A percentile compares a stretch with the other conserved stretches of the same genome.
phyloP scores from a whole-genome alignment of 1,140 invertebrate genomes.

The Drosophila micromelanica region DNA sequence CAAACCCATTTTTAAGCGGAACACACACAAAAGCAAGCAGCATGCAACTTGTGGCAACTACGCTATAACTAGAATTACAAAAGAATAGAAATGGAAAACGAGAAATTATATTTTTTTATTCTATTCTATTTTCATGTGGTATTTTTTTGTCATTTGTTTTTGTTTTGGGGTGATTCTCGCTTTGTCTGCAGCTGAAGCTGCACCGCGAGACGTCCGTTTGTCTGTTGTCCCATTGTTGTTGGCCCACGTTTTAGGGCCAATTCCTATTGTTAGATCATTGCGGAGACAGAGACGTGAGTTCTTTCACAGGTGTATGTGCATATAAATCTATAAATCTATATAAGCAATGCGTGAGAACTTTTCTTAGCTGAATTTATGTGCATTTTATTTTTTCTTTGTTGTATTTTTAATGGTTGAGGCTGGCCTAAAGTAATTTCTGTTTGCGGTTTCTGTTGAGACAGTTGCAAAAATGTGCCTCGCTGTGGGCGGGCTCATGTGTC shows the following conservation, averaged over 20 bases:
- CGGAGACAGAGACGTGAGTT: slow-evolving; percentile 59
- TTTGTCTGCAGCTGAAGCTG: slow-evolving; percentile 39
- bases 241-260: slow-evolving; percentile 48
- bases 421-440: slow-evolving; percentile 41
- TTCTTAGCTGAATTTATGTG: slow-evolving; percentile 60
- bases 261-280: slow-evolving; percentile 47
- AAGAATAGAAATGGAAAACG: slow-evolving; percentile 50
- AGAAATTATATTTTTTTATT: slow-evolving; percentile 34
- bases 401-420: not conserved
- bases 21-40: slow-evolving; percentile 41
- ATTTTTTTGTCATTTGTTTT: slow-evolving; percentile 20
- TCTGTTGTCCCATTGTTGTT: slow-evolving; percentile 61
- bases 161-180: slow-evolving; percentile 38
- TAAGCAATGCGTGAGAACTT: slow-evolving; percentile 72
- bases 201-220: slow-evolving; percentile 48
- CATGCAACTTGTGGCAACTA: slow-evolving; percentile 21
- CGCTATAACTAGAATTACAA: slow-evolving; percentile 35
- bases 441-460: slow-evolving; percentile 47
- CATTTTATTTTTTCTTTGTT: slow-evolving; percentile 18
- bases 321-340: slow-evolving; percentile 33
- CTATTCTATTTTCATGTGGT: not conserved
- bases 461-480: slow-evolving; percentile 59
- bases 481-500: slow-evolving; percentile 44
- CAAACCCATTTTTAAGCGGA: slow-evolving; percentile 74
- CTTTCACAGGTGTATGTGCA: slow-evolving; percentile 65